Conservation (phyloP, 2,113 vertebrate species). For the Pontoporia blainvillei region DNA sequence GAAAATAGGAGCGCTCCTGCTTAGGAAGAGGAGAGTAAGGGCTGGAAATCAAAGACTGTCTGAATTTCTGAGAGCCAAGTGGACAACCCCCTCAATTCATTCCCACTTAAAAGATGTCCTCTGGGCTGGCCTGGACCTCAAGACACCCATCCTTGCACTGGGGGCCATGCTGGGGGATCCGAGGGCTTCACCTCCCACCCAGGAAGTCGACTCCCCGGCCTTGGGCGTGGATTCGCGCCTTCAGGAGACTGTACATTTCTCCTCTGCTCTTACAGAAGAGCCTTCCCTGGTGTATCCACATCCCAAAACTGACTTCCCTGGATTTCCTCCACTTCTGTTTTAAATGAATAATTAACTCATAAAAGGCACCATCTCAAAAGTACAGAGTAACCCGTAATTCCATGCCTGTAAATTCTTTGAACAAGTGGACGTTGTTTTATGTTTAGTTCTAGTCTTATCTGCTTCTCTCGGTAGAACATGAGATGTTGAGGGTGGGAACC, state of each 20-base stretch:
- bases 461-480: background rate
- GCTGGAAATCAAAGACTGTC: background rate
- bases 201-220: background rate
- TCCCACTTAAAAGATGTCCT: background rate
- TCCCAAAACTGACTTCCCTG: background rate
- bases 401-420: background rate
- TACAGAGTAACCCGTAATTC: background rate
- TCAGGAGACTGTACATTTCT: background rate
- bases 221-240: background rate
- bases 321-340: background rate
- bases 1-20: background rate
- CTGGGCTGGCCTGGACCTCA: background rate
- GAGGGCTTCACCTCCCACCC: background rate
- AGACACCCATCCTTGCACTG: no score
- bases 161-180: rapidly evolving
- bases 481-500: background rate
- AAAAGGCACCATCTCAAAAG: background rate
- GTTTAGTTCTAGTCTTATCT: background rate
- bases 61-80: background rate
- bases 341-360: background rate
- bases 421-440: background rate
- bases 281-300: background rate
- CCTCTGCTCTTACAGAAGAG: rapidly evolving
- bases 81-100: background rate
- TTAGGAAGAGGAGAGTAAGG: background rate